phyloP scores from a whole-genome alignment of 2,888 invertebrate species.

The Conops quadrifasciatus region DNA sequence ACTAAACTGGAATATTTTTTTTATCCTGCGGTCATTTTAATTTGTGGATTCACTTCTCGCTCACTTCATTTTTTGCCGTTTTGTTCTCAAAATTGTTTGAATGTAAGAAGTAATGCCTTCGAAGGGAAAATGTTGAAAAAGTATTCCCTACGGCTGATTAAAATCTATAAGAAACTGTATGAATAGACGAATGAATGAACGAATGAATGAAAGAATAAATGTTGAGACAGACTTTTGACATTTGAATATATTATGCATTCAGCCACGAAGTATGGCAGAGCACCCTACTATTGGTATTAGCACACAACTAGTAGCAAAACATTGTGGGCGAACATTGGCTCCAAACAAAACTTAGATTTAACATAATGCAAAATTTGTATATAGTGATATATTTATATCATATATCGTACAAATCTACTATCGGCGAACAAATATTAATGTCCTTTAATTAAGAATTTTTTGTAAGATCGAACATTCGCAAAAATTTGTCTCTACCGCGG shows the following conservation, averaged over 20 bases:
- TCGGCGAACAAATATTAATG: no score
- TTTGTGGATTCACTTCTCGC: constrained; percentile 37
- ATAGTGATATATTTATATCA: no score
- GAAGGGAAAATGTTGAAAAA: constrained; percentile 10
- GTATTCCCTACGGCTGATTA: constrained; percentile 58
- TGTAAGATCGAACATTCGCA: no score
- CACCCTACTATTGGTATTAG: constrained; percentile 4
- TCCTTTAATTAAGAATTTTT: no score
- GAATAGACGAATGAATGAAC: no score
- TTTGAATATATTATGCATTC: neutral
- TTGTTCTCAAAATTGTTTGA: no score
- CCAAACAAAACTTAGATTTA: no score
- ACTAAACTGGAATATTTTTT: constrained; percentile 54
- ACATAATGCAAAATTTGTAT: no score
- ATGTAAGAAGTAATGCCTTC: no score
- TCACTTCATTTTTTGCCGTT: constrained; percentile 1
- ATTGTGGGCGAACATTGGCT: no score
- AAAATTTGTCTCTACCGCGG: no score
- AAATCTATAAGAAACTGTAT: constrained; percentile 51
- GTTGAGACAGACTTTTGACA: constrained; percentile 6
- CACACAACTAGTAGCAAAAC: neutral
- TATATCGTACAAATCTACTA: no score
- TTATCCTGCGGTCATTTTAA: constrained; percentile 51
- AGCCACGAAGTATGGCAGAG: neutral
- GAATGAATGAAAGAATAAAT: constrained; percentile 17